Evolutionary conservation across 23 tunicate species (phyloP).

Genomic region (Styela plicata): DNA sequence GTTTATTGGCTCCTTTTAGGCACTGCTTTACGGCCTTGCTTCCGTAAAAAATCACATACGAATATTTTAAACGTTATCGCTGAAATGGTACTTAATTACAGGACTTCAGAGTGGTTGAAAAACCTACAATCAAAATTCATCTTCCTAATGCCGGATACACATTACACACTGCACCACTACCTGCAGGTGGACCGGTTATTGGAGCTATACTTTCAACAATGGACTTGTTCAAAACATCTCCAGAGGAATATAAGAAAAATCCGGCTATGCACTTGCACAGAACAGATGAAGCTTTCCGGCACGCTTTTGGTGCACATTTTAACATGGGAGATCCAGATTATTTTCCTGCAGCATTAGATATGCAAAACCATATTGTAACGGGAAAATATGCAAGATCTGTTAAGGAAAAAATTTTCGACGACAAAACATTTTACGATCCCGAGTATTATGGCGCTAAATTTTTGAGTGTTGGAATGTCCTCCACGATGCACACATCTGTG

Average conservation of each 20-base stretch:
- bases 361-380: neutral
- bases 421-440: slow-evolving; percentile 42
- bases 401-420: slow-evolving; percentile 33
- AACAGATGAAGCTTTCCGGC: slow-evolving; percentile 61
- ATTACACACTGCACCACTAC: slow-evolving; percentile 52
- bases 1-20: too few relatives aligned
- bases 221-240: slow-evolving; percentile 41
- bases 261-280: slow-evolving; percentile 63
- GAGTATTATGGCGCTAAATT: slow-evolving; percentile 49
- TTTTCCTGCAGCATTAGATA: neutral
- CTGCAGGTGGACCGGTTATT: slow-evolving; percentile 80
- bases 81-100: too few relatives aligned
- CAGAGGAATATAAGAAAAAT: slow-evolving; percentile 11
- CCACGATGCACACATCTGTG: slow-evolving; percentile 64
- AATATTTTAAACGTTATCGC: too few relatives aligned
- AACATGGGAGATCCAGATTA: slow-evolving; percentile 51
- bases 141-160: slow-evolving; percentile 21
- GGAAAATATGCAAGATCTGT: neutral
- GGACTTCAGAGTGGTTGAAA: slow-evolving; percentile 37
- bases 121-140: slow-evolving; percentile 24
- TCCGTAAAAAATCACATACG: too few relatives aligned
- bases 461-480: neutral
- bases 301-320: slow-evolving; percentile 43
- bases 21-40: too few relatives aligned
- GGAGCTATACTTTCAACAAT: slow-evolving; percentile 45